Evolutionary conservation across 1,140 invertebrate genomes (phyloP), one percentile per base, ranked within the genome.

Genomic region (Gyrodactylus salaris): DNA sequence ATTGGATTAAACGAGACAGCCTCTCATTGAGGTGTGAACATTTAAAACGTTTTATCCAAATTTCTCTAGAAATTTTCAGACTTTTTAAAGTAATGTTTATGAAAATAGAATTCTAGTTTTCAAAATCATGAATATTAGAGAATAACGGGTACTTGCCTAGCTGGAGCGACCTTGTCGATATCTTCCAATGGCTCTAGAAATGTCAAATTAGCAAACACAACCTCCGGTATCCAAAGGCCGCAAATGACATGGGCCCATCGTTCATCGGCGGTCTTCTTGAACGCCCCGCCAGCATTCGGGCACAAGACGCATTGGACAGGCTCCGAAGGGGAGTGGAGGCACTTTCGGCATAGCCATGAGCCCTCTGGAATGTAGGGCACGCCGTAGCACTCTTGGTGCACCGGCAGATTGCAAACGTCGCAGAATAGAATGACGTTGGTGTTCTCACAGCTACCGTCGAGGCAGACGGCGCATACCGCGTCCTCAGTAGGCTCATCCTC

Each of bases 361-460:
- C 93, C 93, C 80, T 97, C 93, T 0, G 94, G 94, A 77, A 99
- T 96, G 78, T 97, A 97, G 21, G 93, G 93, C 2, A 95, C 92
- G 70, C 94, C 94, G 81, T 99, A 99, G 79, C 94, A 98, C 81
- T 98, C 94, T 81, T 97, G 93, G 83, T 97, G 92, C 22, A 98
- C 93, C 22, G 93, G 91, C 26, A 98, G 82, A 82, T 98, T 97
- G 81, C 93, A 98, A 91, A 97, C 96, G 82, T 98, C 94, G 83
- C 94, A 98, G 81, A 98, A 98, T 27, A 98, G 83, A 77, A 89
- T 89, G 27, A 89, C 88, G 80, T 96, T 96, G 75, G 88, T 89
- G 79, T 95, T 95, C 78, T 92, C 88, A 81, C 92, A 97, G 79
- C 97, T 92, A 19, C 93, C 93, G 79, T 86, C 86, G 79, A 84